phyloP scores from a whole-genome alignment of 2,888 invertebrate genomes.

The Serripes groenlandicus region DNA sequence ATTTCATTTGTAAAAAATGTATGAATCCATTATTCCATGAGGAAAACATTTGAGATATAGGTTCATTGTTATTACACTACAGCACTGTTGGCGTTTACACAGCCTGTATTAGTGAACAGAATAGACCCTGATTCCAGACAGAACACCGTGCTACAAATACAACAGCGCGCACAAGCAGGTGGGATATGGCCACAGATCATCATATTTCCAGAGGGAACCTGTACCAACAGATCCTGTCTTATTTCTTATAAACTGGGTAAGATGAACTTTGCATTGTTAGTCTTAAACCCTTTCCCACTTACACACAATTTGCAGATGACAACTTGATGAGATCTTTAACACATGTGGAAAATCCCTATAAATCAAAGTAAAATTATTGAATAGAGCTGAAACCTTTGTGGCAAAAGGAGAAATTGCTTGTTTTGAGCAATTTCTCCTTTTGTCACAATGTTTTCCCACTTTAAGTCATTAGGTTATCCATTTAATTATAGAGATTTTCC shows the following conservation, averaged over 20 bases:
- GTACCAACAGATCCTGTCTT: conserved; percentile 96
- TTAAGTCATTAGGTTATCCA: no score
- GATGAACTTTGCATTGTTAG: background rate
- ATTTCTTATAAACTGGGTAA: conserved; percentile 86
- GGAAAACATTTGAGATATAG: background rate
- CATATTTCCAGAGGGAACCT: conserved; percentile 98
- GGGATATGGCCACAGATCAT: conserved; percentile 96
- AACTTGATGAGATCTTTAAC: background rate
- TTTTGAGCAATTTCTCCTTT: background rate
- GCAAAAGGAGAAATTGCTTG: background rate
- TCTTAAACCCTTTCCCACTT: background rate
- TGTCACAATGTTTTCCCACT: background rate
- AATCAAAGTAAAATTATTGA: no score
- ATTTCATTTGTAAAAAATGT: background rate
- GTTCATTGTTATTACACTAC: no score
- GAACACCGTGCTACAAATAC: conserved; percentile 96
- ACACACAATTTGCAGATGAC: background rate
- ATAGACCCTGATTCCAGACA: conserved; percentile 97
- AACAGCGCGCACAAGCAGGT: conserved; percentile 92
- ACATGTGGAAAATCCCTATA: no score
- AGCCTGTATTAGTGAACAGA: conserved; percentile 97
- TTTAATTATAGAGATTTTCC: no score
- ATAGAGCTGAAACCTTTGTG: background rate
- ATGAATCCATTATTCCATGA: background rate
- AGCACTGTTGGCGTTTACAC: conserved; percentile 97